Evolutionary conservation across 2,113 vertebrate genomes (phyloP), one percentile per base, ranked within the genome.

Genomic region (Australoheros scitulus): DNA sequence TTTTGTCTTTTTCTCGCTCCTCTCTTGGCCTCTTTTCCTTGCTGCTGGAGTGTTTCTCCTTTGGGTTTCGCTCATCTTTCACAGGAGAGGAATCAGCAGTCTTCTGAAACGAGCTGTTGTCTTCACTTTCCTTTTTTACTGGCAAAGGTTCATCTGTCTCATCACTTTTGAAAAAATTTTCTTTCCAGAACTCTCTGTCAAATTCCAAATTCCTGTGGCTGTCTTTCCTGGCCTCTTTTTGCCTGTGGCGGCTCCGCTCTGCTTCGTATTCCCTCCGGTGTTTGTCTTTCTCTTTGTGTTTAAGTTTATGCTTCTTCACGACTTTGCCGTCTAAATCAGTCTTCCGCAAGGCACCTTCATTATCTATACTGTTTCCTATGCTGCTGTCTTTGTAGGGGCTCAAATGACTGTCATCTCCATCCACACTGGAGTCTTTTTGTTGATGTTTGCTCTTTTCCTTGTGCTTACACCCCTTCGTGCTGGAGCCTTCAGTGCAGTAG

Each of bases 181-280:
- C 98, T 93, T 99, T 99, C 98, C 98, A 99, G 94, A 99, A 99
- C 94, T 99, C 98, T 92, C 98, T 95, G 94, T 99, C 98, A 94
- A 99, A 99, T 90, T 99, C 98, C 83, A 97, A 77, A 94, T 97
- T 98, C 93, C 97, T 97, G 93, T 97, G 97, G 65, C 96, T 74
- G 3, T 98, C 98, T 95, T 97, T 99, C 87, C 91, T 90, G 80
- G 88, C 92, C 32, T 98, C 97, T 79, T 97, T 98, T 86, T 95
- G 97, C 86, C 96, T 97, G 78, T 97, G 97, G 85, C 97, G 97
- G 88, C 97, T 98, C 43, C 96, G 97, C 82, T 99, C 98, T 6
- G 94, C 94, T 82, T 99, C 97, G 11, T 94, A 96, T 5, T 99
- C 98, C 87, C 97, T 97, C 93, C 96, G 96, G 90, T 96, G 96